phyloP scores from a whole-genome alignment of 1,140 invertebrate genomes.

The Aculops lycopersici region DNA sequence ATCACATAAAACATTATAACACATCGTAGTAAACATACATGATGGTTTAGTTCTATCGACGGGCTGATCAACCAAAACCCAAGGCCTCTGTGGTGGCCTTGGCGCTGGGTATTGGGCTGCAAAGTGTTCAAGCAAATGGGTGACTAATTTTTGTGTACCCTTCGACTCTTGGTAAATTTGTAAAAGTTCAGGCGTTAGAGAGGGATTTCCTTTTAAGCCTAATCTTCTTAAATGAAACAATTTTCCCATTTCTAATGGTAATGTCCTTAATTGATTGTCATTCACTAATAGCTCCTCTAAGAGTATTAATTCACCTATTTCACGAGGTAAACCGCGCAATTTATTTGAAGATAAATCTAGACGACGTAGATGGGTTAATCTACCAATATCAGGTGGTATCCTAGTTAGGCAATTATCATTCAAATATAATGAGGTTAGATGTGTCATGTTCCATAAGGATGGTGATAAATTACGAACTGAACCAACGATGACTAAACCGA shows the following conservation, averaged over 20 bases:
- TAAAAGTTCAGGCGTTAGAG: constrained; percentile 62
- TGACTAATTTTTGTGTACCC: constrained; percentile 66
- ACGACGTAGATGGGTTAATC: constrained; percentile 41
- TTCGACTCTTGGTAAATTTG: constrained; percentile 63
- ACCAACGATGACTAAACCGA: constrained; percentile 19
- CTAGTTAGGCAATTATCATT: constrained; percentile 68
- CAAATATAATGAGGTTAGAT: constrained; percentile 66
- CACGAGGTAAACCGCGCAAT: constrained; percentile 58
- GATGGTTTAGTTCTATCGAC: constrained; percentile 37
- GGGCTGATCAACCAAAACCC: constrained; percentile 58
- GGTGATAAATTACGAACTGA: constrained; percentile 60
- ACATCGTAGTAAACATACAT: constrained; percentile 63
- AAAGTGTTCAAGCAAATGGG: constrained; percentile 70
- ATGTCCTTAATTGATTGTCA: constrained; percentile 60
- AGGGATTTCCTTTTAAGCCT: constrained; percentile 70
- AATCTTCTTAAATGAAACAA: constrained; percentile 61
- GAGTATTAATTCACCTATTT: constrained; percentile 72
- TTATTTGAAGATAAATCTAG: constrained; percentile 80
- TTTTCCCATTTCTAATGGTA: constrained; percentile 88
- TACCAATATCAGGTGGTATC: constrained; percentile 54
- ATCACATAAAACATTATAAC: constrained; percentile 96
- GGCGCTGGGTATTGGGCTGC: constrained; percentile 36
- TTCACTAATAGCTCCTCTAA: constrained; percentile 70
- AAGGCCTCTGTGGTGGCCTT: constrained; percentile 57
- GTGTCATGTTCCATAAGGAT: constrained; percentile 51